phyloP scores from a whole-genome alignment of 2,113 vertebrate genomes.

The Callorhinus ursinus region DNA sequence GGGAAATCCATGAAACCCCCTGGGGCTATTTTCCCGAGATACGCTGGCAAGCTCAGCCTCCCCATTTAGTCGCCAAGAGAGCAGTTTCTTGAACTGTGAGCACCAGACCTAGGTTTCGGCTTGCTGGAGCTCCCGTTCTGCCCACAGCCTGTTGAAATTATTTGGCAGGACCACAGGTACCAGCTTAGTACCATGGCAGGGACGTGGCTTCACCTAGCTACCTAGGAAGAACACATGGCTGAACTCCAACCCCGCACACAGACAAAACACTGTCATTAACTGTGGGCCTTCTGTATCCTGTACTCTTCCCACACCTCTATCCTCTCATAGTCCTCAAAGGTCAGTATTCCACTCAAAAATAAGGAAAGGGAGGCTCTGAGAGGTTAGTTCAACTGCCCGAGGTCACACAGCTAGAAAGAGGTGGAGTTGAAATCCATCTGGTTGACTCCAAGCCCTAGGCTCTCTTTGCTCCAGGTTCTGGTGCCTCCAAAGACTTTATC shows the following conservation, averaged over 20 bases:
- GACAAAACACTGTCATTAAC: neutral
- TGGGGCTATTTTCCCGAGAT: neutral
- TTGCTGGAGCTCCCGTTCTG: neutral
- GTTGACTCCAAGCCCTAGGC: neutral
- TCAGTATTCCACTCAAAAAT: neutral
- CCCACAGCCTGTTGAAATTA: neutral
- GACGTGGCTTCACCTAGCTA: conserved; percentile 63
- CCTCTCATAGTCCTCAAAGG: neutral
- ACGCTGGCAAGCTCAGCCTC: neutral
- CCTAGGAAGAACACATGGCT: conserved; percentile 44
- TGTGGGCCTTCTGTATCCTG: neutral
- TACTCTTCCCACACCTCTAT: neutral
- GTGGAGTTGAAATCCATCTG: neutral
- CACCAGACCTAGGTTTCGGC: neutral
- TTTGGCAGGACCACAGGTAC: conserved; percentile 45
- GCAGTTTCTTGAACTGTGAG: neutral
- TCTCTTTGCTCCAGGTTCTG: neutral
- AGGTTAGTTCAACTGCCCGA: neutral
- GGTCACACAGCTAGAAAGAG: neutral
- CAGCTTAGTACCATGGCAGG: conserved; percentile 3
- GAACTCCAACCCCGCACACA: neutral
- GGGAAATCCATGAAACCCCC: neutral
- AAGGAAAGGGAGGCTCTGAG: neutral
- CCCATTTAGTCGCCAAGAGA: neutral
- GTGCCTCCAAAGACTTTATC: neutral